Conservation (phyloP, 2,797 vertebrate species). For the Hoplostethus atlanticus region DNA sequence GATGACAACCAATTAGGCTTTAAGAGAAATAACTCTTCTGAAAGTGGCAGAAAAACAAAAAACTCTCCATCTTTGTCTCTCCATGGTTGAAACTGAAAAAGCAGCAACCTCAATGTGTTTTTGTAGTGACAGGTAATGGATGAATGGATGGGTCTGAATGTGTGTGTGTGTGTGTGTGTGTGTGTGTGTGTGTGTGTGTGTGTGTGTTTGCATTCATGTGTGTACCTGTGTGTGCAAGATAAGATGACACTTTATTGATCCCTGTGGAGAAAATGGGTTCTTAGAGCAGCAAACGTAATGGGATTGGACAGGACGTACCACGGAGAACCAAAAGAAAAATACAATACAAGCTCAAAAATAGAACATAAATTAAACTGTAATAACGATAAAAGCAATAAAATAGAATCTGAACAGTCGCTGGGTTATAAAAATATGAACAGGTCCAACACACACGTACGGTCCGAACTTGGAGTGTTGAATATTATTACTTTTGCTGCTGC, state of each 20-base stretch:
- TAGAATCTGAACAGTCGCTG: too few species aligned
- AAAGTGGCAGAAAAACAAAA: neutral
- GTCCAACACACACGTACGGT: too few species aligned
- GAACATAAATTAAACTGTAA: too few species aligned
- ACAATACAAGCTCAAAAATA: neutral
- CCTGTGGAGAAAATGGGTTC: neutral
- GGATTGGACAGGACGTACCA: too few species aligned
- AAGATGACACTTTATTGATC: conserved; percentile 24
- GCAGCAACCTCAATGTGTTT: neutral
- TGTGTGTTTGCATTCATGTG: conserved; percentile 1
- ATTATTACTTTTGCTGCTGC: too few species aligned
- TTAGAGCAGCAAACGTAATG: neutral
- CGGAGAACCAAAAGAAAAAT: neutral
- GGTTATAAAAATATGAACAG: too few species aligned
- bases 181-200: conserved; percentile 10
- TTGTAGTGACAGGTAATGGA: neutral
- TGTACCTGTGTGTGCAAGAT: conserved; percentile 2
- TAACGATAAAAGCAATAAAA: too few species aligned
- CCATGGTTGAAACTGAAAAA: neutral
- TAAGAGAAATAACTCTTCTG: neutral
- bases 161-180: conserved; percentile 4
- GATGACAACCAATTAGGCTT: too few species aligned
- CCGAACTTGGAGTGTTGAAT: too few species aligned
- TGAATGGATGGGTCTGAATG: neutral
- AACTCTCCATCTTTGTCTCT: neutral